These are phyloP conservation scores for Chaetorhynchus papuensis DNA, from an alignment of 2,113 vertebrate genomes.

Conservation along the genomic window DNA sequence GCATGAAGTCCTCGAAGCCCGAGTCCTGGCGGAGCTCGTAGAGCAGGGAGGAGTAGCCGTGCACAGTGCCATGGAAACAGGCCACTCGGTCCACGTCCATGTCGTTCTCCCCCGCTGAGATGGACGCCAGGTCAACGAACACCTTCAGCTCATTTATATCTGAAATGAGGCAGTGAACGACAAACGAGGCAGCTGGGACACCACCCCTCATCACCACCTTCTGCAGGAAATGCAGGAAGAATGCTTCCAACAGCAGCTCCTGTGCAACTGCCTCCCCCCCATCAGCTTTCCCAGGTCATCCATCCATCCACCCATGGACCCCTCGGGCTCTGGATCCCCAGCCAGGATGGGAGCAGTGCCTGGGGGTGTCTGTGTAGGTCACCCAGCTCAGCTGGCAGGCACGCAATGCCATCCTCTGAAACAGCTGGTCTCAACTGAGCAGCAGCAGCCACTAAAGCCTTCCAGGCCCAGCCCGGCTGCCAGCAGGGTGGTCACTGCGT, in stretches of 20 bases:
- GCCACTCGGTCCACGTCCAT: conserved; percentile 93
- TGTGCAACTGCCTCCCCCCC: background rate
- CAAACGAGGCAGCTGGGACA: background rate
- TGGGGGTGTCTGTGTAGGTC: background rate
- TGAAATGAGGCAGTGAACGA: conserved; percentile 20
- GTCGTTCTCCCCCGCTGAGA: conserved; percentile 96
- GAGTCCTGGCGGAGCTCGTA: conserved; percentile 78
- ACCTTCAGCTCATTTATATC: conserved; percentile 93
- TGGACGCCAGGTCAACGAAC: conserved; percentile 95
- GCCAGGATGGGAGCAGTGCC: background rate
- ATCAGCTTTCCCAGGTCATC: background rate
- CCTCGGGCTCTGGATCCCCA: background rate
- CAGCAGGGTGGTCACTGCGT: background rate
- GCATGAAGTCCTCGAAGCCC: conserved; percentile 75
- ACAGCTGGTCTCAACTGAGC: accelerated
- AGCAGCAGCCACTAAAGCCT: background rate
- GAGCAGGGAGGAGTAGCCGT: conserved; percentile 86
- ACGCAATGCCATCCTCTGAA: background rate
- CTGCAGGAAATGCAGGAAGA: background rate
- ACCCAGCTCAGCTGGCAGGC: background rate
- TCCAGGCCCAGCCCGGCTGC: background rate
- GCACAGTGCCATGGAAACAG: conserved; percentile 89
- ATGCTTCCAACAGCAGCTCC: background rate
- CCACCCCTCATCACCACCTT: background rate
- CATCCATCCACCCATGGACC: background rate